These are phyloP conservation scores for Rhynchonycteris naso DNA, from an alignment of 2,797 vertebrate species.

Conservation along the genomic window DNA sequence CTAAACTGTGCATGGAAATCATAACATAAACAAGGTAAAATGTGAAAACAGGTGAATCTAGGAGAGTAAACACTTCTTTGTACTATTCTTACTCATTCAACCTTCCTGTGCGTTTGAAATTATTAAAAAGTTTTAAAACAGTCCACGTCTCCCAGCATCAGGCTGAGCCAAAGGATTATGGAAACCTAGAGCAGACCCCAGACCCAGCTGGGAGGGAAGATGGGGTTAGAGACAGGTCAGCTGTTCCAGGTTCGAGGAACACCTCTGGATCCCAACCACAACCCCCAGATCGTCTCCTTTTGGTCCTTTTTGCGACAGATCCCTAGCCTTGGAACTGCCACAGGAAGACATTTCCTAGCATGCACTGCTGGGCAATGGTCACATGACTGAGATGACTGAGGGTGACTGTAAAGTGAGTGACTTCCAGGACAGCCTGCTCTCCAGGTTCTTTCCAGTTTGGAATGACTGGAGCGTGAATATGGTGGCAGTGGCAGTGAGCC, in stretches of 20 bases:
- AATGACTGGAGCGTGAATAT: neutral
- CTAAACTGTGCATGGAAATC: neutral
- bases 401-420: neutral
- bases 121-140: neutral
- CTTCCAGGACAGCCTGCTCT: neutral
- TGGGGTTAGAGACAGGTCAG: neutral
- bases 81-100: neutral
- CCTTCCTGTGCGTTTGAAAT: neutral
- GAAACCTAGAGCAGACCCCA: neutral
- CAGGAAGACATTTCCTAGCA: neutral
- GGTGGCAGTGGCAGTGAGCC: neutral
- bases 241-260: neutral
- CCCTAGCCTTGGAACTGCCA: neutral
- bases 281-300: neutral
- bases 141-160: too few species aligned
- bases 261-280: neutral
- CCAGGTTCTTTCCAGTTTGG: neutral
- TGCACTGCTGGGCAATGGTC: accelerated
- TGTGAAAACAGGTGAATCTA: neutral
- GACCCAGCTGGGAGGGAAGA: neutral
- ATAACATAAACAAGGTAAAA: neutral
- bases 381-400: neutral
- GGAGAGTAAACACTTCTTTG: neutral
- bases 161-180: neutral
- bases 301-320: neutral